Base-by-base conservation (phyloP, 1,140 invertebrate species). In the Macrotrachela quadricornifera region DNA sequence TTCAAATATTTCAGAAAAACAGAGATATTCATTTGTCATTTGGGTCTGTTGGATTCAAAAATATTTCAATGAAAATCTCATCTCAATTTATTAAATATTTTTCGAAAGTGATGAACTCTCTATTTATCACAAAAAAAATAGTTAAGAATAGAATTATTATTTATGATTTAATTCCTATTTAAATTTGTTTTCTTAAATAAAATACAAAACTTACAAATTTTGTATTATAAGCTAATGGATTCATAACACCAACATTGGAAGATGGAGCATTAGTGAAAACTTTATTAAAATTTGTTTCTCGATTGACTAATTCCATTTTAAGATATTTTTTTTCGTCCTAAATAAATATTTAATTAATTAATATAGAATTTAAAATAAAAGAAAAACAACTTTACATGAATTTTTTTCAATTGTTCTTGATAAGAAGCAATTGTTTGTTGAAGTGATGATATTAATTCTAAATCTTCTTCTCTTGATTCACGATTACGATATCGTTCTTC, bases 261-360 rank as follows among this genome's bases (percentile, higher is more conserved):
- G 49, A 47, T 8, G 21, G 21, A 30, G 61, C 56, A 56, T 62
- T 66, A 4, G 21, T 30, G 55, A 70, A 70, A 6, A 70, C 63
- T 59, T 70, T 70, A 57, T 68, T 70, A 56, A 68, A 70, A 57
- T 70, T 70, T 3, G 68, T 70, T 56, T 70, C 68, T 47, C 68
- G 59, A 57, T 70, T 70, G 12, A 70, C 66, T 48, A 70, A 59
- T 54, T 70, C 68, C 59, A 68, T 59, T 59, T 70, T 65, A 50
- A 63, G 68, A 55, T 63, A 68, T 42, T 60, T 58, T 56, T 68
- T 70, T 43, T 70, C 68, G 39, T 67, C 68, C 65, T 69, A 54
- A 11, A 58, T 59, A 37, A 14, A 57, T 42, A 55, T n/a, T n/a
- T n/a, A n/a, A n/a, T n/a, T 12, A 44, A 30, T 30, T 4, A 30